A percentile compares a stretch with the other conserved stretches of the same genome.
phyloP scores from a whole-genome alignment of 2,797 vertebrate genomes.

The Alectoris magna region DNA sequence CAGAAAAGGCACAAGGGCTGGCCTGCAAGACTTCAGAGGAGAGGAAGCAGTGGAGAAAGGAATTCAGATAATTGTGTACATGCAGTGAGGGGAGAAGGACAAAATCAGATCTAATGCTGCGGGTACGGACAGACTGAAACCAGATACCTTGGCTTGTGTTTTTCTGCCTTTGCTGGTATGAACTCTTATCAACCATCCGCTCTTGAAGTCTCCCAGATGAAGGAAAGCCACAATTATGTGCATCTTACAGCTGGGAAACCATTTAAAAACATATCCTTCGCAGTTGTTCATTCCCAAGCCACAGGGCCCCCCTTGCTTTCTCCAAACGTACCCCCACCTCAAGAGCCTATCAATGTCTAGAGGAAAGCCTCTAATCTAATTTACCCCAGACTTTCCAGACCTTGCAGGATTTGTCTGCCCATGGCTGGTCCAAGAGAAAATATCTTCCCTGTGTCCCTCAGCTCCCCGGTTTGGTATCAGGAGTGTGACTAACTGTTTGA shows the following conservation, averaged over 20 bases:
- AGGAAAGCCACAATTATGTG: neutral
- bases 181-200: neutral
- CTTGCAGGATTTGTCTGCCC: neutral
- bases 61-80: slow-evolving; percentile 17
- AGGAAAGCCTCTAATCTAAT: neutral
- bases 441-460: fast-evolving
- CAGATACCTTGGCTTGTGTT: slow-evolving; percentile 32
- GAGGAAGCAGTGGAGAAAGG: neutral
- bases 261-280: neutral
- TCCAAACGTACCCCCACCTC: neutral
- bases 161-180: neutral
- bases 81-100: neutral
- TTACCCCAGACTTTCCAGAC: neutral
- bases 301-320: neutral
- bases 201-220: slow-evolving; percentile 17
- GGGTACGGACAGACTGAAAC: slow-evolving; percentile 22
- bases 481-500: neutral
- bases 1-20: neutral
- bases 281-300: neutral
- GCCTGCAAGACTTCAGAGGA: neutral
- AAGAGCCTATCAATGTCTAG: neutral
- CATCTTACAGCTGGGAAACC: slow-evolving; percentile 15
- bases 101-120: neutral
- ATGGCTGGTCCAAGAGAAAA: neutral
- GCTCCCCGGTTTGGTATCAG: neutral